Conservation (phyloP, 2,888 invertebrate species). For the Julus scandinavius region DNA sequence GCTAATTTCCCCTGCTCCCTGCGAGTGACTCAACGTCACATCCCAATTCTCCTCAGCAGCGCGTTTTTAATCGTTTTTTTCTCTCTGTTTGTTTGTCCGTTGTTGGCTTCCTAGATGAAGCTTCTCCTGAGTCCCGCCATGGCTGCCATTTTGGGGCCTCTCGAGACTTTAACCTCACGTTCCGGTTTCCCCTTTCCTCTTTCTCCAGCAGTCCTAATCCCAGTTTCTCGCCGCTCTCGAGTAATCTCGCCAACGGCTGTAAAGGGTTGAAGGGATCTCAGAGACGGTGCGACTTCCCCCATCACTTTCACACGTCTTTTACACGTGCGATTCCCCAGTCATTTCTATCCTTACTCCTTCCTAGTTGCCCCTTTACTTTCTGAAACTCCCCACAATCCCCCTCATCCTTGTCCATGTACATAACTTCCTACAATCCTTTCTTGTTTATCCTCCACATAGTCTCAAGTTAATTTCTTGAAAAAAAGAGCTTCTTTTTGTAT, state of each 20-base stretch:
- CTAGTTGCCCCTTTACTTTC: neutral
- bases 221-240: too few species aligned
- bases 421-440: neutral
- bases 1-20: too few species aligned
- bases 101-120: constrained; percentile 14
- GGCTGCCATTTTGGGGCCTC: neutral
- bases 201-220: neutral
- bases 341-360: neutral
- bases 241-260: too few species aligned
- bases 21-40: neutral
- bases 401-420: neutral
- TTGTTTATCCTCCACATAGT: neutral
- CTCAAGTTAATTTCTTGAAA: neutral
- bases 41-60: neutral
- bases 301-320: neutral
- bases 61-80: constrained; percentile 20
- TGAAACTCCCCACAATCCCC: neutral
- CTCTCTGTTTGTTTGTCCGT: neutral
- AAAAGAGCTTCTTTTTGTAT: neutral
- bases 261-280: neutral
- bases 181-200: neutral
- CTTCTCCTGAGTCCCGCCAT: neutral
- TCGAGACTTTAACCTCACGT: neutral
- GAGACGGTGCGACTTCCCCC: neutral
- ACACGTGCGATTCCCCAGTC: neutral